A percentile compares a stretch with the other conserved stretches of the same genome.
These are phyloP conservation scores for Nibea coibor DNA, from an alignment of 2,113 vertebrate genomes.

Conservation along the genomic window DNA sequence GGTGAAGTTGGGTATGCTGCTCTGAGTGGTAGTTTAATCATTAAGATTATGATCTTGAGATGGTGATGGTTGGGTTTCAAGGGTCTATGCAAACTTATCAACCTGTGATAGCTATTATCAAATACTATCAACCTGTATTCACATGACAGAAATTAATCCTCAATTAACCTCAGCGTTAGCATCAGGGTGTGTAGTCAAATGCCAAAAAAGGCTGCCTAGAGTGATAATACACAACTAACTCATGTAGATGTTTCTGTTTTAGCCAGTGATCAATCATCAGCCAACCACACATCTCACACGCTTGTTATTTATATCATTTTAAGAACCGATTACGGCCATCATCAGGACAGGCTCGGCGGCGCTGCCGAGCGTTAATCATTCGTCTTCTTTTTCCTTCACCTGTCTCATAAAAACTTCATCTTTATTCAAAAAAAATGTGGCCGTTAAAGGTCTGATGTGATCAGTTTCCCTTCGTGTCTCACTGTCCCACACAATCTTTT, in stretches of 20 bases:
- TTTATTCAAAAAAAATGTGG: constrained; percentile 36
- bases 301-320: constrained; percentile 24
- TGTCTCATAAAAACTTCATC: constrained; percentile 38
- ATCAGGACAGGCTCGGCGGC: constrained; percentile 22
- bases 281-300: constrained; percentile 27
- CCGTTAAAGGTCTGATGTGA: constrained; percentile 22
- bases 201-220: constrained; percentile 65
- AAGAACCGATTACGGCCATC: neutral
- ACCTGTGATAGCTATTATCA: constrained; percentile 67
- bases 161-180: constrained; percentile 72
- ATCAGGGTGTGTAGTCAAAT: constrained; percentile 73
- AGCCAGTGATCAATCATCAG: constrained; percentile 16
- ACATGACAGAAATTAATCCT: constrained; percentile 59
- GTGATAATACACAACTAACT: constrained; percentile 57
- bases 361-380: constrained; percentile 28
- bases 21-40: constrained; percentile 35
- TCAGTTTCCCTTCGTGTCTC: constrained; percentile 42
- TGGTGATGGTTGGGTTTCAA: constrained; percentile 66
- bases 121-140: constrained; percentile 63
- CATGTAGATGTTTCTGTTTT: constrained; percentile 44
- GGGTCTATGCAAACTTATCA: constrained; percentile 82
- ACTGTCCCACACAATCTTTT: constrained; percentile 54
- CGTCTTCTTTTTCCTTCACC: constrained; percentile 38
- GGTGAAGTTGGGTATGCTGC: constrained; percentile 77
- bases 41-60: constrained; percentile 39